phyloP scores from a whole-genome alignment of 2,888 invertebrate species.

The Ophioninae sp. region DNA sequence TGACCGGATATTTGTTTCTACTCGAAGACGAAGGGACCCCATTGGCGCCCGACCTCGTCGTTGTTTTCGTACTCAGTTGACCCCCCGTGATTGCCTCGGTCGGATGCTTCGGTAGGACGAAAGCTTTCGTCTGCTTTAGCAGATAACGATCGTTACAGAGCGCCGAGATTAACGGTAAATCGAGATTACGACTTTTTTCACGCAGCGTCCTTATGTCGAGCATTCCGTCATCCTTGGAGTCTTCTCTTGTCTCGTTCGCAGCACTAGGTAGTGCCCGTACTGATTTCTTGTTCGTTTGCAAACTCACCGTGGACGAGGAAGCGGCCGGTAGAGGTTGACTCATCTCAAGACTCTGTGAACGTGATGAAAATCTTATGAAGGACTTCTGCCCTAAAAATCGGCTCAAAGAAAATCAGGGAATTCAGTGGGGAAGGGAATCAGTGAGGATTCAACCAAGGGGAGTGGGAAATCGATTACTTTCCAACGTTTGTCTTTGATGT shows the following conservation, averaged over 20 bases:
- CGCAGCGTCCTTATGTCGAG: conserved; percentile 91
- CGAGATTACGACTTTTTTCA: conserved; percentile 94
- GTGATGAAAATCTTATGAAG: background rate
- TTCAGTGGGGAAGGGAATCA: no score
- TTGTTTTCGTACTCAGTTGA: conserved; percentile 67
- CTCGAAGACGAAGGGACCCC: conserved; percentile 74
- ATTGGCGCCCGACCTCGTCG: conserved; percentile 71
- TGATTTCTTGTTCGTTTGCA: conserved; percentile 59
- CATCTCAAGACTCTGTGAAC: conserved; percentile 74
- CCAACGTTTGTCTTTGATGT: no score
- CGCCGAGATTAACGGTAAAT: conserved; percentile 95
- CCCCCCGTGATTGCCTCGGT: conserved; percentile 66
- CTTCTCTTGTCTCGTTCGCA: conserved; percentile 29
- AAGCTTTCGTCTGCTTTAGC: conserved; percentile 93
- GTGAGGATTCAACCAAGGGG: no score
- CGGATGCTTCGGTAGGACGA: conserved; percentile 89
- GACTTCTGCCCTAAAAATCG: background rate
- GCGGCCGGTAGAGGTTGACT: conserved; percentile 67
- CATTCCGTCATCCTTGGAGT: conserved; percentile 77
- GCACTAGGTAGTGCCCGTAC: conserved; percentile 62
- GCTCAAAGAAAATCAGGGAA: no score
- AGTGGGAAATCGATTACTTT: no score
- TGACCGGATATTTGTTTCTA: conserved; percentile 86
- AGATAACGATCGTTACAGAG: conserved; percentile 95
- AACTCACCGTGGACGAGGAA: conserved; percentile 64